Conservation (phyloP, 2,888 invertebrate species). For the Melinaea marsaeus region DNA sequence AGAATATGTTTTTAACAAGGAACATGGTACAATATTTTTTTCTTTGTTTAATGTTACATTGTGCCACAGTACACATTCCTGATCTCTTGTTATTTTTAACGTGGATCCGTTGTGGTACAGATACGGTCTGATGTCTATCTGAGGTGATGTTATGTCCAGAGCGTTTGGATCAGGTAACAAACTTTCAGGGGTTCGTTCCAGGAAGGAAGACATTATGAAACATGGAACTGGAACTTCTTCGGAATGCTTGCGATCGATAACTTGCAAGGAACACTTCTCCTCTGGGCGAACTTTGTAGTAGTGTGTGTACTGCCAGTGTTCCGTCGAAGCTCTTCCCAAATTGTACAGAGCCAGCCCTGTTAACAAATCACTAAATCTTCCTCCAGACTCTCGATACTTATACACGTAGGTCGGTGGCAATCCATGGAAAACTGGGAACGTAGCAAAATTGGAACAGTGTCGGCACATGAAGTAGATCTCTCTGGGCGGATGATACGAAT, state of each 20-base stretch:
- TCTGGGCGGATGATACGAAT: constrained; percentile 63
- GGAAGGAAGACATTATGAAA: constrained; percentile 65
- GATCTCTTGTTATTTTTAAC: constrained; percentile 50
- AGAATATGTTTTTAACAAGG: constrained; percentile 59
- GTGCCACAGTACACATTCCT: constrained; percentile 65
- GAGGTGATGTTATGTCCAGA: constrained; percentile 56
- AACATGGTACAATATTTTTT: constrained; percentile 55
- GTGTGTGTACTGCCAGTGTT: constrained; percentile 44
- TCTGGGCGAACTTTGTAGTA: constrained; percentile 47
- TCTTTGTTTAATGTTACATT: constrained; percentile 53
- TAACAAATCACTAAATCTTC: constrained; percentile 55
- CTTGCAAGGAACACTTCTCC: constrained; percentile 63
- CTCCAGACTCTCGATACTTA: constrained; percentile 57
- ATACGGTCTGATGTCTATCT: constrained; percentile 52
- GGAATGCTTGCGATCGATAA: constrained; percentile 51
- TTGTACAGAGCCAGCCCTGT: constrained; percentile 68
- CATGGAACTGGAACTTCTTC: constrained; percentile 63
- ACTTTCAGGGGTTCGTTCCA: constrained; percentile 43
- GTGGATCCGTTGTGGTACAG: constrained; percentile 43
- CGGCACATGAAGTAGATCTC: constrained; percentile 59
- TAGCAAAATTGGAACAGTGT: constrained; percentile 47
- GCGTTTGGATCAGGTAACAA: constrained; percentile 39
- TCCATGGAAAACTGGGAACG: constrained; percentile 67
- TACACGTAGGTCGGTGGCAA: constrained; percentile 64
- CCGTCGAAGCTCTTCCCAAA: constrained; percentile 54